Conservation (phyloP, 2,888 invertebrate species). For the Panorpa germanica region DNA sequence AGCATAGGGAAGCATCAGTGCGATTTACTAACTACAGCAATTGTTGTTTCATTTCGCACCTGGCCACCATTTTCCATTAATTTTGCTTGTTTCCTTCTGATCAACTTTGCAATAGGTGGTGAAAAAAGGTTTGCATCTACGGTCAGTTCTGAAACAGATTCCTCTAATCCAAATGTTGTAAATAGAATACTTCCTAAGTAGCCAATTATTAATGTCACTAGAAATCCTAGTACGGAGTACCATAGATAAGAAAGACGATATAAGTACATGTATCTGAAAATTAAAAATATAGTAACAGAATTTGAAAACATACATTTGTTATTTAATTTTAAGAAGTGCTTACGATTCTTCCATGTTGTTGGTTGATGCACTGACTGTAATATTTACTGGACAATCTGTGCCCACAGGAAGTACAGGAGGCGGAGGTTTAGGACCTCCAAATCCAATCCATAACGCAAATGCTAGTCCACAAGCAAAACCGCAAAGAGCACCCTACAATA, state of each 20-base stretch:
- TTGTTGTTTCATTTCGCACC: no score
- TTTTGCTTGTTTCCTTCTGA: constrained; percentile 18
- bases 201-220: constrained; percentile 29
- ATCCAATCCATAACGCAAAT: constrained; percentile 65
- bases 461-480: constrained; percentile 44
- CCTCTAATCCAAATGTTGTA: constrained; percentile 19
- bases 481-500: constrained; percentile 42
- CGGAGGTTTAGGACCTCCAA: constrained; percentile 57
- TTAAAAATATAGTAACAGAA: constrained; percentile 7
- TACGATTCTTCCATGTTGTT: constrained; percentile 9
- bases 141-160: constrained; percentile 18
- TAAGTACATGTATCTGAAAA: constrained; percentile 36
- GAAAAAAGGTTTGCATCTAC: constrained; percentile 37
- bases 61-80: no score
- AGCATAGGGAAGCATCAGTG: no score
- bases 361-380: constrained; percentile 5
- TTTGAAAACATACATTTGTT: constrained; percentile 2
- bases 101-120: constrained; percentile 28
- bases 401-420: constrained; percentile 15
- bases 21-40: no score
- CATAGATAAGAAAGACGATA: constrained; percentile 56
- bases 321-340: constrained; percentile 15
- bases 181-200: constrained; percentile 27
- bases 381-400: constrained; percentile 12
- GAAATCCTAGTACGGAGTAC: constrained; percentile 37